Conservation (phyloP, 2,888 invertebrate genomes). For the Tachystola acroxantha region DNA sequence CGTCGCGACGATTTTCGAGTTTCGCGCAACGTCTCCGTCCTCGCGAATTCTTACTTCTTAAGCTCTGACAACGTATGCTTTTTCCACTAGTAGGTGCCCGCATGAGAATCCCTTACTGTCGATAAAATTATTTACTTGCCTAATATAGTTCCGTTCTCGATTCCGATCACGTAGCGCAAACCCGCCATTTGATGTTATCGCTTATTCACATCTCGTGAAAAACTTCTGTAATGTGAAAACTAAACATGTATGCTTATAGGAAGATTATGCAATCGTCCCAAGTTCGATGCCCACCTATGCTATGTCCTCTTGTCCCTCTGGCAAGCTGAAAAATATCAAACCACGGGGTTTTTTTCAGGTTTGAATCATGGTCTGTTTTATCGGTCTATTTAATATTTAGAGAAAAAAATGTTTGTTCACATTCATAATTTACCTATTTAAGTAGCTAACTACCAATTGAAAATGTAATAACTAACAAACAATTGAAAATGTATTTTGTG, state of each 20-base stretch:
- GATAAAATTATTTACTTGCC: conserved; percentile 58
- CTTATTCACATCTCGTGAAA: conserved; percentile 8
- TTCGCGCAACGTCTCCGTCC: conserved; percentile 32
- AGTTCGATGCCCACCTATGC: too few species aligned
- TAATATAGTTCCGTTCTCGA: conserved; percentile 37
- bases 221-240: conserved; percentile 4
- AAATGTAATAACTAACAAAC: too few species aligned
- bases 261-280: too few species aligned
- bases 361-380: too few species aligned
- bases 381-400: too few species aligned
- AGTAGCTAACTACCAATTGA: too few species aligned
- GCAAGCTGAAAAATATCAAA: too few species aligned
- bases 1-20: conserved; percentile 56
- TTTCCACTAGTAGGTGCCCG: conserved; percentile 22
- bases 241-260: not conserved
- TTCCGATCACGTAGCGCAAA: conserved; percentile 37
- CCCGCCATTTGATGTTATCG: conserved; percentile 5
- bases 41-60: conserved; percentile 44
- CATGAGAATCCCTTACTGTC: conserved; percentile 43
- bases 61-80: conserved; percentile 35
- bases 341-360: too few species aligned
- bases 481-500: too few species aligned
- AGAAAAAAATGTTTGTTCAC: too few species aligned
- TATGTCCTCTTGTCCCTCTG: too few species aligned
- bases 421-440: too few species aligned